Evolutionary conservation across 2,888 invertebrate genomes (phyloP).

Genomic region (Ectropis crepuscularia): DNA sequence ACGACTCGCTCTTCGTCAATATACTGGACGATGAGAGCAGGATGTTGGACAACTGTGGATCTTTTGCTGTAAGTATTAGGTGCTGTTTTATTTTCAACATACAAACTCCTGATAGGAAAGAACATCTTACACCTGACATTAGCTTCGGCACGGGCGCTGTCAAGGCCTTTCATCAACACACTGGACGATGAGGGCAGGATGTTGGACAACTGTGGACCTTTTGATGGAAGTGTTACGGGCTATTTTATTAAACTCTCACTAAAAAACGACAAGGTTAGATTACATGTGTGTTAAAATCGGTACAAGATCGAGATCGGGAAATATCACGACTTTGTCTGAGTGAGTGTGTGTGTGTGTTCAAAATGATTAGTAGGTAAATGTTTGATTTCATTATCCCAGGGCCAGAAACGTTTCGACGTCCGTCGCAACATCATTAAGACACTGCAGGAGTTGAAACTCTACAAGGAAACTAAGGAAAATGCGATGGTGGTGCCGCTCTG

Average conservation of each 20-base stretch:
- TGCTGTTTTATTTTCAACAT: not conserved
- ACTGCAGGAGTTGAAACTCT: conserved; percentile 89
- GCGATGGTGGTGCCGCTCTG: conserved; percentile 98
- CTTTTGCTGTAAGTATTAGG: conserved; percentile 82
- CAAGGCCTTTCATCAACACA: too few species aligned
- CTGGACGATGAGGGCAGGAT: too few species aligned
- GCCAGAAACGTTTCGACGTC: conserved; percentile 96
- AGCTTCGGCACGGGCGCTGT: conserved; percentile 99
- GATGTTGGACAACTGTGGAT: conserved; percentile 91
- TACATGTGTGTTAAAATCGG: too few species aligned
- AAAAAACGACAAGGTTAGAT: too few species aligned
- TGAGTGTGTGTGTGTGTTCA: too few species aligned
- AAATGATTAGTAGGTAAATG: not conserved
- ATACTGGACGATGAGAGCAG: conserved; percentile 96
- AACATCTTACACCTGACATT: too few species aligned
- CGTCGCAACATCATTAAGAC: conserved; percentile 92
- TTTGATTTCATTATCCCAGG: conserved; percentile 70
- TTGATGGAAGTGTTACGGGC: too few species aligned
- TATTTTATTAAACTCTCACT: too few species aligned
- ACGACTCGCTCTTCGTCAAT: conserved; percentile 93
- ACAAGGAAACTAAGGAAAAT: conserved; percentile 93
- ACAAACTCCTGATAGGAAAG: too few species aligned
- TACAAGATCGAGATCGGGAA: too few species aligned
- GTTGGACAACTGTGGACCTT: too few species aligned
- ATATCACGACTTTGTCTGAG: too few species aligned